Base-by-base conservation (phyloP, 2,888 invertebrate genomes). In the Pammene aurita region DNA sequence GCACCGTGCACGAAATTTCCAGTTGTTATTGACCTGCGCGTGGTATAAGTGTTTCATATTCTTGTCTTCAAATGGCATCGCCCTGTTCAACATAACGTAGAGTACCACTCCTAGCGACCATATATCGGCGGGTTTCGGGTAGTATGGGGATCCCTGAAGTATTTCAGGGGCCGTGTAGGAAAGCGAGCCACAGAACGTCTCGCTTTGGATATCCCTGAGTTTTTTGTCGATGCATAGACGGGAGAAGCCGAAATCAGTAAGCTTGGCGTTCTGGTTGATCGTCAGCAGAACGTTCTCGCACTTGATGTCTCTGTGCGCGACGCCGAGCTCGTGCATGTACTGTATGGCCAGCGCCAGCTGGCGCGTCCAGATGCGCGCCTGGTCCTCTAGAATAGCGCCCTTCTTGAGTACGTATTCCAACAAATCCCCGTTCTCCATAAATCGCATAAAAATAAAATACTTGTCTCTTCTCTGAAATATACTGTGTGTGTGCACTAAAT, bases 161-260 rank as follows among this genome's bases (percentile, higher is more conserved):
- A 98, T 95, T 88, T 98, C 97, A 0, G 97, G 97, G 0, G 97
- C 96, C 0, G 96, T 97, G 80, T 98, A 98, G 0, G 97, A 96
- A 16, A 97, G 87, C 0, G 97, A 97, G 0, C 97, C 97, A 80
- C 97, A 97, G 83, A 96, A 97, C 0, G 97, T 97, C 77, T 95
- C 94, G 77, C 97, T 97, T 62, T 94, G 88, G 14, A 95, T 83
- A 38, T 92, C 88, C 66, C 81, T 86, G 52, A 85, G 78, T 66
- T 83, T 82, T 58, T 87, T 85, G 73, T 93, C 90, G 16, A 93
- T 84, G 74, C 90, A 90, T 56, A 78, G 73, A 6, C 93, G 93
- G 0, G 97, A 94, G 82, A 97, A 97, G 4, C 97, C 97, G 79
- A 97, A 97, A 85, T 97, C 97, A 0, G 96, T 96, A 18, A 96